These are phyloP conservation scores for Emesis russula DNA, from an alignment of 2,888 invertebrate species.

Conservation along the genomic window DNA sequence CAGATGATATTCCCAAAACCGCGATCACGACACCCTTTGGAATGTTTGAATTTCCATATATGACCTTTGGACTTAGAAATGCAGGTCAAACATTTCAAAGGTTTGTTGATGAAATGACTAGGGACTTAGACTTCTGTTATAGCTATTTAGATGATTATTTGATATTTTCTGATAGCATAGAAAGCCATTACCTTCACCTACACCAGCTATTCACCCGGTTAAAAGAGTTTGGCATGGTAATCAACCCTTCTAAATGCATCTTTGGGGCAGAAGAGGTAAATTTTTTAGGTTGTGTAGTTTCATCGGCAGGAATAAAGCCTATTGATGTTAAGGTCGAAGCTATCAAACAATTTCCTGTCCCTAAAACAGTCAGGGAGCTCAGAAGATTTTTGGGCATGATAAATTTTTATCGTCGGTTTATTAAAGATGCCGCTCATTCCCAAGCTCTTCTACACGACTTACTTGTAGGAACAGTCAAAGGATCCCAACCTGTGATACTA, in stretches of 20 bases:
- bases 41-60: neutral
- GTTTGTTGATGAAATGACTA: constrained; percentile 84
- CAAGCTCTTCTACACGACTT: constrained; percentile 45
- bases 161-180: constrained; percentile 30
- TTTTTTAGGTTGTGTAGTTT: too few species aligned
- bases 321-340: constrained; percentile 31
- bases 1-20: constrained; percentile 86
- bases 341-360: constrained; percentile 49
- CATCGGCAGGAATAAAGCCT: constrained; percentile 62
- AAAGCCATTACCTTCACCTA: neutral
- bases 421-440: constrained; percentile 50
- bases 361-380: constrained; percentile 44
- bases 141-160: neutral
- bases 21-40: constrained; percentile 69
- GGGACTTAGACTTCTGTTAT: constrained; percentile 85
- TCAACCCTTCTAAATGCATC: neutral
- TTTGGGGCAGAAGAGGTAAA: too few species aligned
- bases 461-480: constrained; percentile 16
- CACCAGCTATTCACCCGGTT: constrained; percentile 9
- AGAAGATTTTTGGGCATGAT: constrained; percentile 67
- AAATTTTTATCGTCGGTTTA: constrained; percentile 63
- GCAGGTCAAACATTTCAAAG: constrained; percentile 47
- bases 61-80: neutral
- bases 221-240: constrained; percentile 10
- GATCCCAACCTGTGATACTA: constrained; percentile 23